A percentile compares a stretch with the other conserved stretches of the same genome.
phyloP scores from a whole-genome alignment of 2,888 invertebrate species.

The Belgica antarctica region DNA sequence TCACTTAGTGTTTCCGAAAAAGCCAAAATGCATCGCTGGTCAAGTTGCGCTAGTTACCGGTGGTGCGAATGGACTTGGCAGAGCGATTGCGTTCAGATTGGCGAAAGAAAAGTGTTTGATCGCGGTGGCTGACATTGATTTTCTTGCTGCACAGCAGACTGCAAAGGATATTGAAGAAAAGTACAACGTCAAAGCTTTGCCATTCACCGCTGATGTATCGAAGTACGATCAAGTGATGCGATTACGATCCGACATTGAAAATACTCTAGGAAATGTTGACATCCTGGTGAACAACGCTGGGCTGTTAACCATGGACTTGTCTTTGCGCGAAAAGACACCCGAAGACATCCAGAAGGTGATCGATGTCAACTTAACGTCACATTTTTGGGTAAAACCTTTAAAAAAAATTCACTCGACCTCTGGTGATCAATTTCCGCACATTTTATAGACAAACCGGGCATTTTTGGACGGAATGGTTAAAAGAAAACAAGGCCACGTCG shows the following conservation, averaged over 20 bases:
- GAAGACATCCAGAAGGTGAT: conserved; percentile 55
- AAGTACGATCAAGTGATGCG: conserved; percentile 46
- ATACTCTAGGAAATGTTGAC: conserved; percentile 55
- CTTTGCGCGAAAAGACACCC: conserved; percentile 52
- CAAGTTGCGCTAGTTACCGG: conserved; percentile 53
- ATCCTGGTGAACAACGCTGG: conserved; percentile 57
- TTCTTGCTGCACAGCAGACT: conserved; percentile 52
- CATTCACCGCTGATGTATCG: conserved; percentile 51
- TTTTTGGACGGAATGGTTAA: conserved; percentile 56
- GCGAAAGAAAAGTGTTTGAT: conserved; percentile 54
- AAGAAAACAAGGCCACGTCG: conserved; percentile 54
- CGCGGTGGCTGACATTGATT: conserved; percentile 54
- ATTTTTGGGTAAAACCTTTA: conserved; percentile 53
- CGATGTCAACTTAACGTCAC: conserved; percentile 55
- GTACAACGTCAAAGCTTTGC: conserved; percentile 51
- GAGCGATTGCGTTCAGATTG: conserved; percentile 54
- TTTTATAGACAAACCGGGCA: conserved; percentile 53
- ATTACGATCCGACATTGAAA: conserved; percentile 52
- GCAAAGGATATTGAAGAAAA: conserved; percentile 51
- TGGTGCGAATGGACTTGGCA: conserved; percentile 56
- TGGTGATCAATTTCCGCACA: neutral
- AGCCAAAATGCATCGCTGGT: neutral
- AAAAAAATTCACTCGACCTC: neutral
- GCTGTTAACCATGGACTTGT: conserved; percentile 51
- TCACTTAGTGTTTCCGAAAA: neutral